These are phyloP conservation scores for Cinara cedri DNA, from an alignment of 2,888 invertebrate genomes.

Conservation along the genomic window DNA sequence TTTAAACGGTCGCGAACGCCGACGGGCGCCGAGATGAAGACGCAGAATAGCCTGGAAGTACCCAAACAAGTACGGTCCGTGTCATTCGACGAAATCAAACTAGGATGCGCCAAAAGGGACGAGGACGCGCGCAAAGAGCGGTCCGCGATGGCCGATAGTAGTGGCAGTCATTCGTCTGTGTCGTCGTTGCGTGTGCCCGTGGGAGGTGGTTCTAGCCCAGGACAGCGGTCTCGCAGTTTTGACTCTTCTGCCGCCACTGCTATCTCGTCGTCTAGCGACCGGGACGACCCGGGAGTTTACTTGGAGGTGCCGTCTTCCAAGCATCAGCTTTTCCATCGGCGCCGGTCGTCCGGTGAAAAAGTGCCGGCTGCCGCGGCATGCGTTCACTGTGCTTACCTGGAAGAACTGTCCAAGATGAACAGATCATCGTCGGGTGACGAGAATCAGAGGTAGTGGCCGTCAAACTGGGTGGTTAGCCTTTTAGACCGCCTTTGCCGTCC, in stretches of 20 bases:
- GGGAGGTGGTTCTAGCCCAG: constrained; percentile 60
- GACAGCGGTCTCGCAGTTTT: constrained; percentile 79
- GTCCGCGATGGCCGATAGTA: constrained; percentile 60
- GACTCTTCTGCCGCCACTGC: constrained; percentile 71
- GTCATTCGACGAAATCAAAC: constrained; percentile 87
- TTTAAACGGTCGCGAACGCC: constrained; percentile 87
- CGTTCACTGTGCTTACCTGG: constrained; percentile 68
- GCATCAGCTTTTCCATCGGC: constrained; percentile 66
- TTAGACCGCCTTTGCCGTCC: too few relatives aligned
- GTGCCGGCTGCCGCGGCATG: constrained; percentile 59
- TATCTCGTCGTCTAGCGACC: constrained; percentile 35
- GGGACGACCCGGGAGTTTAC: constrained; percentile 67
- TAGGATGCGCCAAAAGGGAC: constrained; percentile 62
- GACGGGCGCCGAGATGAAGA: constrained; percentile 89
- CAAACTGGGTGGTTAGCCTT: background rate
- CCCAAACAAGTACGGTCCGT: constrained; percentile 89
- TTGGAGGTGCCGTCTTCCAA: constrained; percentile 67
- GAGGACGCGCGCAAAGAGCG: constrained; percentile 53
- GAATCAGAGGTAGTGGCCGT: constrained; percentile 67
- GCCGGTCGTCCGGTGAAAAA: constrained; percentile 65
- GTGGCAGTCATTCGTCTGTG: constrained; percentile 61
- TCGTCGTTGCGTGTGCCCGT: constrained; percentile 70
- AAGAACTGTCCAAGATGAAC: constrained; percentile 69
- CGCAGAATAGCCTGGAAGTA: constrained; percentile 87
- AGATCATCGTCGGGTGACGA: constrained; percentile 63